Base-by-base conservation (phyloP, 2,888 invertebrate genomes). In the Conchocele bisecta region DNA sequence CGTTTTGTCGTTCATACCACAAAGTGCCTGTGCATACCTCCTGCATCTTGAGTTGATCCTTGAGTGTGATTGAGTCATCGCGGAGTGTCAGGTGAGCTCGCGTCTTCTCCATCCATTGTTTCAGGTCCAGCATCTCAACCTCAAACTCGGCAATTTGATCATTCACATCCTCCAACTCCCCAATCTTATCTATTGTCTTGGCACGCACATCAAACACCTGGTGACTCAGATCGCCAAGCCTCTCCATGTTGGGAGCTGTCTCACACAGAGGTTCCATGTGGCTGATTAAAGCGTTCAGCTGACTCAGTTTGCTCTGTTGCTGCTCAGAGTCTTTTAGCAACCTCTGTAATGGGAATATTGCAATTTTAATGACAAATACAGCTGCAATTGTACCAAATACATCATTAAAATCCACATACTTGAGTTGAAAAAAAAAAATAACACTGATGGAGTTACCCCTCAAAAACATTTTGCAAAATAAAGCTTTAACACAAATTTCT, bases 61-160 rank as follows among this genome's bases (percentile, higher is more conserved):
- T 85, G 26, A 88, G 68, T 28, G 83, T 83, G 6, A 79, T 58
- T 3, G 82, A 79, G n/a, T 86, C 79, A 68, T 87, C 87, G 58
- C 82, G 79, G 75, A 83, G 77, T 15, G 82, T 80, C 26, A 87
- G 71, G 22, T 82, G 79, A 7, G 79, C 94, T 79, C 94, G 93
- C 9, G 97, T 95, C 88, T 97, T 97, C 73, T 97, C 97, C 83
- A 97, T 94, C 97, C 97, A 98, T 79, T 93, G 93, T 71, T 94
- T 94, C 48, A 96, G 96, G 84, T 98, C 97, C 91, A 96, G 96
- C 91, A 98, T 94, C 91, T 98, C 98, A 91, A 94, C 95, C 92
- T 98, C 97, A 92, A 97, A 98, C 91, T 98, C 96, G 90, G 97
- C 97, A 96, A 98, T 98, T 92, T 98, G 97, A 90, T 97, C 97